Conservation (phyloP, 2,113 vertebrate species). For the Caranx melampygus region DNA sequence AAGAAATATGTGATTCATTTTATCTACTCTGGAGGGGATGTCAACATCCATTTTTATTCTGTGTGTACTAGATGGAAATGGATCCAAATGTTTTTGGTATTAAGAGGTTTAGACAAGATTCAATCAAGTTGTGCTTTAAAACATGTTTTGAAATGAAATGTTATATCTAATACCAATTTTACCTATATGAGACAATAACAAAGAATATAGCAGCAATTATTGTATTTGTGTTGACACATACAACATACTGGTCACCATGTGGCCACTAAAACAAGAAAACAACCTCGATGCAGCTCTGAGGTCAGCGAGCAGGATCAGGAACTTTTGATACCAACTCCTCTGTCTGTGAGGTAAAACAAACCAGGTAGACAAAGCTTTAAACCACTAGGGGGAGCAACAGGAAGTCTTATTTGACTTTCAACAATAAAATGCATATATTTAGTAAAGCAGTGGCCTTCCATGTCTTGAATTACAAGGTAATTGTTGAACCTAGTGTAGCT, state of each 20-base stretch:
- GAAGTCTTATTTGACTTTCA: not conserved
- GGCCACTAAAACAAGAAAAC: not conserved
- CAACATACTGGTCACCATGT: not conserved
- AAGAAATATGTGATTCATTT: not conserved
- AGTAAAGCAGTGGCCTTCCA: not conserved
- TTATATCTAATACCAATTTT: not conserved
- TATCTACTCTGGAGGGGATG: not conserved
- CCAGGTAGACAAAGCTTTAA: not conserved
- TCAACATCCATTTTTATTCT: not conserved
- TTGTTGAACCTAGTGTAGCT: not conserved
- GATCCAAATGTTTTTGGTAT: not conserved
- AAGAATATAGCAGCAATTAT: not conserved
- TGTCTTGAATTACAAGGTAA: not conserved
- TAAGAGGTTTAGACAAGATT: not conserved
- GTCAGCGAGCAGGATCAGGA: not conserved
- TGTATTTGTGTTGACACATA: not conserved
- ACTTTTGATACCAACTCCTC: not conserved
- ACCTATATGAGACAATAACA: not conserved
- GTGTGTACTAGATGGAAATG: not conserved
- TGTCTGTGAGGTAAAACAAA: not conserved
- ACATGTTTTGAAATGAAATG: not conserved
- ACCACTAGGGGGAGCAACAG: not conserved
- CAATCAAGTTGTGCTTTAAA: not conserved
- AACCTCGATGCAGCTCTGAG: not conserved
- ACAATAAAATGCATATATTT: not conserved